phyloP scores from a whole-genome alignment of 2,113 vertebrate species.

The Centropus bengalensis region DNA sequence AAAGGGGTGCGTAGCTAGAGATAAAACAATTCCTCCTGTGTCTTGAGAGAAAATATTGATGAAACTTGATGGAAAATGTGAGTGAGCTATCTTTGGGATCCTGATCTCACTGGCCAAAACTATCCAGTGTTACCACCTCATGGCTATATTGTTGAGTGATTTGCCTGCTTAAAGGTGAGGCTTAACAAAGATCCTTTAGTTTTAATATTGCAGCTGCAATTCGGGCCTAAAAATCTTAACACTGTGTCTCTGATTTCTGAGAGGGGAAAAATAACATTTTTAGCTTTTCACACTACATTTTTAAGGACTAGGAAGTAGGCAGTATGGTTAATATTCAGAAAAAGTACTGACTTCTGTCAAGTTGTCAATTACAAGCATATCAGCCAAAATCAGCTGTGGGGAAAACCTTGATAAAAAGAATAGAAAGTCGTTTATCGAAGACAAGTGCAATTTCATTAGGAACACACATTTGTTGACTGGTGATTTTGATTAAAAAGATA shows the following conservation, averaged over 20 bases:
- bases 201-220: neutral
- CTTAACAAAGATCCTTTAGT: neutral
- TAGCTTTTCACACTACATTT: neutral
- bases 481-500: slow-evolving; percentile 43
- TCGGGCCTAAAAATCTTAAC: neutral
- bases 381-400: slow-evolving; percentile 15
- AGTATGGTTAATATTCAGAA: neutral
- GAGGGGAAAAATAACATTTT: neutral
- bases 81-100: neutral
- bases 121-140: neutral
- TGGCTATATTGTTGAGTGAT: neutral
- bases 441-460: neutral
- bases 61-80: neutral
- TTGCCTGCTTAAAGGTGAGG: neutral
- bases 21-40: neutral
- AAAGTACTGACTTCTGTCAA: neutral
- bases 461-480: neutral
- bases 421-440: slow-evolving; percentile 36
- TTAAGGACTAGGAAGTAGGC: neutral
- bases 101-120: neutral
- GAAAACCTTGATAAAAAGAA: slow-evolving; percentile 34
- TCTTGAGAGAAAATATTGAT: neutral
- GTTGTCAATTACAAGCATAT: slow-evolving; percentile 12
- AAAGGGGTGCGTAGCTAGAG: neutral
- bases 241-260: neutral